Base-by-base conservation (phyloP, 2,888 invertebrate species). In the Epicampocera succincta region DNA sequence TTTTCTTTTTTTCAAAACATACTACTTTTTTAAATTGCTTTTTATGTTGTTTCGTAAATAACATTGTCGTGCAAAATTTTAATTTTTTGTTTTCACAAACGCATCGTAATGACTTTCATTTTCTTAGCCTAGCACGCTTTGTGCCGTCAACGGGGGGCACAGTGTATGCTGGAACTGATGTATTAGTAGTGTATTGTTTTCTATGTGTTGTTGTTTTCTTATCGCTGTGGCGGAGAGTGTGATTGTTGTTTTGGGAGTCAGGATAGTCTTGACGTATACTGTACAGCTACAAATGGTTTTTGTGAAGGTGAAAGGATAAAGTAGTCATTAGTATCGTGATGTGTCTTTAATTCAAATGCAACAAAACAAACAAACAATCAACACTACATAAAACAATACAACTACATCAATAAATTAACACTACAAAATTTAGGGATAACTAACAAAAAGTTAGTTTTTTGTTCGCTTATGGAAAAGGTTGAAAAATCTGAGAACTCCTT, bases 171-270 rank as follows among this genome's bases (percentile, higher is more conserved):
- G 38, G 15, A 17, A 29, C 40, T 19, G 46, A 15, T 33, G 33
- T 33, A 9, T 5, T 33, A 56, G 63, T 44, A 69, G 68, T 65
- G 66, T 66, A 17, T 68, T 79, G 58, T 79, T 66, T 72, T 60
- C 44, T 66, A 3, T 54, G 29, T 56, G 90, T 78, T 92, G 89
- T 89, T 92, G 91, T 85, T 12, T 56, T 80, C 40, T 12, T 76
- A 42, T 91, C 85, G 17, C 63, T 80, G 40, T 78, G 72, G 13
- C 63, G 48, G 56, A 44, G 58, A 54, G 58, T 77, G 9, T 80
- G 80, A 48, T 58, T 80, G 80, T n/a, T 68, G 72, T 84, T 75
- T 73, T 68, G 61, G 25, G 29, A 42, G 46, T 50, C 40, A 15
- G 42, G 54, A 54, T 38, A 58, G 50, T 65, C 60, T 58, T 74